These are phyloP conservation scores for Agrotis exclamationis DNA, from an alignment of 2,888 invertebrate genomes.

Conservation along the genomic window DNA sequence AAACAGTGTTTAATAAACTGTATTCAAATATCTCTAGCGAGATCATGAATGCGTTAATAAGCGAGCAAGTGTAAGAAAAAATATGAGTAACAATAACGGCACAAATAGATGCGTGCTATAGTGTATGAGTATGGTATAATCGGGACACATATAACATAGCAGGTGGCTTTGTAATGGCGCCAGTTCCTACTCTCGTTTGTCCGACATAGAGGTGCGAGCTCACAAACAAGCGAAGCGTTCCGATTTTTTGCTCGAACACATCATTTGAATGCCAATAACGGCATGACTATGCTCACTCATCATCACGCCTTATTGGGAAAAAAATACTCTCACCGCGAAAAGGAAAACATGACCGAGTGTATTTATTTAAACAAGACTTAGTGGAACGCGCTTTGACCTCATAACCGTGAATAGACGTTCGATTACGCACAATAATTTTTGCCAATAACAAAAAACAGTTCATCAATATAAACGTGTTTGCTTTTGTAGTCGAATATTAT, in stretches of 20 bases:
- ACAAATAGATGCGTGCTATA: conserved; percentile 72
- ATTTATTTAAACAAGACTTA: conserved; percentile 75
- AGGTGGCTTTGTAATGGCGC: conserved; percentile 78
- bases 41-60: conserved; percentile 72
- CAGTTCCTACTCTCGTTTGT: conserved; percentile 79
- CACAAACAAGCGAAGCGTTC: conserved; percentile 78
- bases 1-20: conserved; percentile 56
- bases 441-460: conserved; percentile 69
- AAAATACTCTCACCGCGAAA: conserved; percentile 84
- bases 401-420: conserved; percentile 70
- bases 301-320: conserved; percentile 81
- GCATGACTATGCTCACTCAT: conserved; percentile 79
- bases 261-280: conserved; percentile 86
- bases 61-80: conserved; percentile 69
- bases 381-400: conserved; percentile 81
- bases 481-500: conserved; percentile 57
- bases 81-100: conserved; percentile 77
- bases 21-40: conserved; percentile 66
- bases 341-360: conserved; percentile 80
- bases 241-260: conserved; percentile 81
- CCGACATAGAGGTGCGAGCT: conserved; percentile 78
- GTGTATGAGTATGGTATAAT: conserved; percentile 67
- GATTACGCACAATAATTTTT: conserved; percentile 69
- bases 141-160: conserved; percentile 78
- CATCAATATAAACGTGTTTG: conserved; percentile 59